Base-by-base conservation (phyloP, 2,888 invertebrate genomes). In the Dynastes grantii region DNA sequence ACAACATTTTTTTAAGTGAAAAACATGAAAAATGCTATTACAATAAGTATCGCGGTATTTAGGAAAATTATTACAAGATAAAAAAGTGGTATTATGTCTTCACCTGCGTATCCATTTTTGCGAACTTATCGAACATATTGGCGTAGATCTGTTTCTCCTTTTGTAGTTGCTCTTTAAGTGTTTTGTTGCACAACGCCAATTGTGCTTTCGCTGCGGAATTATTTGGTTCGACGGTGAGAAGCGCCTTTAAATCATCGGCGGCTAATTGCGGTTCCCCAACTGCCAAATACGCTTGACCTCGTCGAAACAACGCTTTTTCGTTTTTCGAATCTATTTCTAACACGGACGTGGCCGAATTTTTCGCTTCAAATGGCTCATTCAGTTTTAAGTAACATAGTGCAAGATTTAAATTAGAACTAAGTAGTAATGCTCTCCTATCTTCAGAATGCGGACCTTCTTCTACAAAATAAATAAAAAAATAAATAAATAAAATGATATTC, bases 111-210 rank as follows among this genome's bases (percentile, higher is more conserved):
- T 96, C 95, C 88, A 92, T 92, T 83, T 94, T 92, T 3, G 95
- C 95, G 90, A 97, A 95, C 89, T 97, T 97, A 84, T 96, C 94
- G 89, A 99, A 99, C 97, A 99, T 98, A 88, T 97, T 97, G 13
- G 95, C 95, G 88, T 97, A 99, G 51, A 97, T 91, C 86, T 94
- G 92, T 90, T 95, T 97, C 88, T 98, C 97, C 80, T 93, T 93
- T 77, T 93, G 92, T 81, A 94, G 91, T 84, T 95, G 94, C 82
- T 95, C 93, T 87, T 94, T 94, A 22, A 97, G 90, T 80, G 93
- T 91, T 79, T 93, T 91, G 80, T 93, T 92, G 89, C 97, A 97
- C 75, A 93, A 87, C 6, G 90, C 86, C 53, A 96, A 90, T 87
- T 97, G 95, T 85, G 94, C 93, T 51, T 92, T 91, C 0, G 97